These are phyloP conservation scores for Halcyon smyrnensis DNA, from an alignment of 2,797 vertebrate species.

Conservation along the genomic window DNA sequence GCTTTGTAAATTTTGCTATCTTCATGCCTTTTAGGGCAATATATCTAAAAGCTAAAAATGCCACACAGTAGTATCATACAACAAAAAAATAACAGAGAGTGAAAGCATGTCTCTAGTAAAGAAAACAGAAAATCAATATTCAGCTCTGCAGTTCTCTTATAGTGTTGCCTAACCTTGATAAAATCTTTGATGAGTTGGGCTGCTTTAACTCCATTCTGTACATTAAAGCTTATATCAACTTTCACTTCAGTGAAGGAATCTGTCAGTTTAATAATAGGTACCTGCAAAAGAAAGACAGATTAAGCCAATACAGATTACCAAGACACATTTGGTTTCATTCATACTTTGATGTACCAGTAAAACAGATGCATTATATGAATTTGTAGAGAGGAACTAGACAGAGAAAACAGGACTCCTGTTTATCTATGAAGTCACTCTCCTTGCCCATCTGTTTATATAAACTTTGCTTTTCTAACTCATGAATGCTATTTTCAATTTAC, in stretches of 20 bases:
- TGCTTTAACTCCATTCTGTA: slow-evolving; percentile 95
- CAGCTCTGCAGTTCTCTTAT: not conserved
- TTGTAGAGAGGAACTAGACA: not conserved
- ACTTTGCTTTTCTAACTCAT: not conserved
- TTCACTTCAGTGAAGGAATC: slow-evolving; percentile 97
- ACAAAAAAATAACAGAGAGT: not conserved
- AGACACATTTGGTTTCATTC: not conserved
- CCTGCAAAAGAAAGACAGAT: slow-evolving; percentile 80
- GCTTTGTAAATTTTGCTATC: not conserved
- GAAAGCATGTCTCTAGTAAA: not conserved
- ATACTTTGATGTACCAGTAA: not conserved
- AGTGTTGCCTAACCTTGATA: slow-evolving; percentile 87
- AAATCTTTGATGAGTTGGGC: slow-evolving; percentile 97
- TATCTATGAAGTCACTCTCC: not conserved
- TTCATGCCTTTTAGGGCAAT: not conserved
- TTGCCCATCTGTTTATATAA: not conserved
- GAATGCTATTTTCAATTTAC: not conserved
- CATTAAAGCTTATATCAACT: slow-evolving; percentile 99
- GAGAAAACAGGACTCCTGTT: not conserved
- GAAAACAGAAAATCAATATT: not conserved
- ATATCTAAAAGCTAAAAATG: not conserved
- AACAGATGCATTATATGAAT: not conserved
- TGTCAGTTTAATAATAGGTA: slow-evolving; percentile 98
- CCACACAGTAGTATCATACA: not conserved
- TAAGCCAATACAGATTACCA: not conserved